Evolutionary conservation across 2,113 vertebrate species (phyloP).

Genomic region (Carassius carassius): DNA sequence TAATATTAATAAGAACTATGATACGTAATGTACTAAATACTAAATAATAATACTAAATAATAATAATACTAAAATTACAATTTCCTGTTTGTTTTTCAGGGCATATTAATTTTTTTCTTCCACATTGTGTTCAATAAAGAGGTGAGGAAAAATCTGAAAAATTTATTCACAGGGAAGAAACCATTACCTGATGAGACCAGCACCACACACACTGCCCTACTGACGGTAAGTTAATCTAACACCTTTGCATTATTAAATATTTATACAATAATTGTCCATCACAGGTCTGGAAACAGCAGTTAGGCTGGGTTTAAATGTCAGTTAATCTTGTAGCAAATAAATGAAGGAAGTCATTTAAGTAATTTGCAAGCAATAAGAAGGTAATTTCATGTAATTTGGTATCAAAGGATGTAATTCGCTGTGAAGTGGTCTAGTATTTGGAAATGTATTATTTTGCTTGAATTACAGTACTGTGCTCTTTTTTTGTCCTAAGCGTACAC

Average conservation of each 20-base stretch:
- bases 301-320: not conserved
- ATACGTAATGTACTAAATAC: too few species aligned
- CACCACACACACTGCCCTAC: constrained; percentile 85
- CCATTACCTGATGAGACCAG: constrained; percentile 82
- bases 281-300: not conserved
- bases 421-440: not conserved
- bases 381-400: not conserved
- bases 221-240: constrained; percentile 81
- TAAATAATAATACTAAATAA: too few species aligned
- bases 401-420: not conserved
- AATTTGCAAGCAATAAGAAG: too few species aligned
- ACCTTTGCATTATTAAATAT: not conserved
- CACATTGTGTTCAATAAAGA: constrained; percentile 90
- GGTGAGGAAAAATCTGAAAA: constrained; percentile 90
- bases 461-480: not conserved
- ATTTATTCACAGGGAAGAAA: constrained; percentile 86
- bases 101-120: constrained; percentile 92
- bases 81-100: constrained; percentile 73
- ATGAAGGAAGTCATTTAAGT: not conserved
- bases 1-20: too few species aligned
- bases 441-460: not conserved
- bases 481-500: constrained; percentile 80
- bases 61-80: too few species aligned
- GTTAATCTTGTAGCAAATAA: not conserved
- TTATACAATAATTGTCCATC: not conserved